Base-by-base conservation (phyloP, 2,888 invertebrate genomes). In the Amphimallon solstitiale region DNA sequence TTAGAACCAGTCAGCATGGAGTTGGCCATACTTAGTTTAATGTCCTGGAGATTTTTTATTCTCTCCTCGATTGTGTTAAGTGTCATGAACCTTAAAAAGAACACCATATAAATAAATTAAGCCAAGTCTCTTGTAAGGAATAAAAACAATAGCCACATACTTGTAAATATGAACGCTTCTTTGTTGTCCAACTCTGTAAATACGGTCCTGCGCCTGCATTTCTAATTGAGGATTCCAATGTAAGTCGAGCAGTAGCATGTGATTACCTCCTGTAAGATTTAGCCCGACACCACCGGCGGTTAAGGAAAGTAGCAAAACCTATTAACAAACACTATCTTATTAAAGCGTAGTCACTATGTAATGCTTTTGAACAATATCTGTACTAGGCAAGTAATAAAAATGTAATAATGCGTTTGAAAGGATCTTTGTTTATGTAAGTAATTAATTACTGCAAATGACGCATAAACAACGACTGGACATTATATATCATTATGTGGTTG, bases 181-280 rank as follows among this genome's bases (percentile, higher is more conserved):
- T 51, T 82, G 87, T 81, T 98, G 98, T 0, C 97, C 97, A 69
- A 97, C 90, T 67, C 97, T 85, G 83, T 97, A 96, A 68, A 98
- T 91, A 68, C 98, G 86, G 84, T 98, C 98, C 83, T 94, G 94
- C 0, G 97, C 98, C 82, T 98, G 98, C 45, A 90, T 87, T 82
- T 98, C 98, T 48, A 98, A 83, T 77, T 97, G 97, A 0, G 98
- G 98, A 86, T 98, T 98, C 96, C 97, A 98, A 82, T 98, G 97
- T 60, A 95, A 87, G 83, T 98, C 98, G 17, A 96, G 81, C 34
- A 98, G 84, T 29, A 97, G 86, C 49, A 98, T 86, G 81, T 98
- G 95, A 85, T 94, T 97, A 0, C 92, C 98, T 1, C 97, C 98
- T 64, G 93, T 87, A 61, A 98, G 86, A 85, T 98, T 98, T 10